phyloP scores from a whole-genome alignment of 2,888 invertebrate species.

The Drosophila melanosoma region DNA sequence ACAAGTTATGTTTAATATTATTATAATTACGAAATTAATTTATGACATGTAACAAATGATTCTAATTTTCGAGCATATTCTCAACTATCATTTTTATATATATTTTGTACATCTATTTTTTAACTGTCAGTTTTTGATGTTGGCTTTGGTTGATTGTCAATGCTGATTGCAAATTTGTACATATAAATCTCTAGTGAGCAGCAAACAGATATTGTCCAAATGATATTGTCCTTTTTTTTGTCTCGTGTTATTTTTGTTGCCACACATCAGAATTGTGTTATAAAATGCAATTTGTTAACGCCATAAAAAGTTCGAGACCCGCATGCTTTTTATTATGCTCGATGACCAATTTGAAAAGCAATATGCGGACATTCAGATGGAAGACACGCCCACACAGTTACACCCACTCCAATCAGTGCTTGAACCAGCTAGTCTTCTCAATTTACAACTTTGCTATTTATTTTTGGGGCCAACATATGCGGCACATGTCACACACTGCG shows the following conservation, averaged over 20 bases:
- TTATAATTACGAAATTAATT: neutral
- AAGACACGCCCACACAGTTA: slow-evolving; percentile 3
- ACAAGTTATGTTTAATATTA: neutral
- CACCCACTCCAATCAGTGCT: slow-evolving; percentile 40
- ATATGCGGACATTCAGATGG: slow-evolving; percentile 53
- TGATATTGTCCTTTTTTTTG: slow-evolving; percentile 40
- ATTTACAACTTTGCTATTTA: slow-evolving; percentile 75
- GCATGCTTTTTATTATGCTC: slow-evolving; percentile 66
- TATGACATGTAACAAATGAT: neutral
- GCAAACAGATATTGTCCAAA: slow-evolving; percentile 52
- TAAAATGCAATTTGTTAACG: slow-evolving; percentile 79
- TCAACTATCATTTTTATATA: neutral
- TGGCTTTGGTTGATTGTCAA: slow-evolving; percentile 6
- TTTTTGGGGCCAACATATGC: slow-evolving; percentile 69
- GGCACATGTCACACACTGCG: slow-evolving; percentile 69
- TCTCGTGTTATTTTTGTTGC: slow-evolving; percentile 14
- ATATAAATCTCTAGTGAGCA: slow-evolving; percentile 25
- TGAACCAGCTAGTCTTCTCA: slow-evolving; percentile 56
- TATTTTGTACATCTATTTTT: neutral
- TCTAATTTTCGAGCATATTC: neutral
- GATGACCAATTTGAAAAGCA: slow-evolving; percentile 78
- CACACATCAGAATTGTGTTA: slow-evolving; percentile 70
- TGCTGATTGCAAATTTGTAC: slow-evolving; percentile 23
- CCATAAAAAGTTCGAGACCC: slow-evolving; percentile 67
- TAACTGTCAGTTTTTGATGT: neutral